These are phyloP conservation scores for Galago senegalensis DNA, from an alignment of 2,797 vertebrate species.

Conservation along the genomic window DNA sequence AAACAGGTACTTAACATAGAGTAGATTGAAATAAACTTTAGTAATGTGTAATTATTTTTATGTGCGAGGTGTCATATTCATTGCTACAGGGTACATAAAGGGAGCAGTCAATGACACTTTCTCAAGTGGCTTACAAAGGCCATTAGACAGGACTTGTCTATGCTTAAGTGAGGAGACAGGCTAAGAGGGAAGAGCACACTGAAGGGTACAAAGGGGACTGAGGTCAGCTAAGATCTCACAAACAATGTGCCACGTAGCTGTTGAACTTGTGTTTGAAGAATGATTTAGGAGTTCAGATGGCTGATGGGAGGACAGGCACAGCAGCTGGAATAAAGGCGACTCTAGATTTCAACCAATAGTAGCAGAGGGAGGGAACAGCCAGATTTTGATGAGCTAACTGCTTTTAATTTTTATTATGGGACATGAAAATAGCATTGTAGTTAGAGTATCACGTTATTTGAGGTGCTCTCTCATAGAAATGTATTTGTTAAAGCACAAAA, in stretches of 20 bases:
- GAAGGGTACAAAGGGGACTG: neutral
- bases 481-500: neutral
- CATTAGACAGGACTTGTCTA: neutral
- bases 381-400: neutral
- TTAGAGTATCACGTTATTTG: neutral
- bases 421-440: neutral
- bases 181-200: neutral
- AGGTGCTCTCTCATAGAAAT: neutral
- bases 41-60: neutral
- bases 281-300: neutral
- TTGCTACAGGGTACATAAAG: neutral
- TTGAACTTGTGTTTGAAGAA: neutral
- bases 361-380: neutral
- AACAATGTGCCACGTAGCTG: no score
- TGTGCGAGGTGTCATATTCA: neutral
- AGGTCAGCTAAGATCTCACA: neutral
- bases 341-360: neutral
- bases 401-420: neutral
- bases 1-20: neutral
- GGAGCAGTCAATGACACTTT: neutral
- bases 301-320: neutral
- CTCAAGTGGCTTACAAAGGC: neutral
- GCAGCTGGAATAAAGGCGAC: neutral
- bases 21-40: neutral
- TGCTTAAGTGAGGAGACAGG: neutral